phyloP scores from a whole-genome alignment of 2,888 invertebrate genomes.

The Dicycla oo region DNA sequence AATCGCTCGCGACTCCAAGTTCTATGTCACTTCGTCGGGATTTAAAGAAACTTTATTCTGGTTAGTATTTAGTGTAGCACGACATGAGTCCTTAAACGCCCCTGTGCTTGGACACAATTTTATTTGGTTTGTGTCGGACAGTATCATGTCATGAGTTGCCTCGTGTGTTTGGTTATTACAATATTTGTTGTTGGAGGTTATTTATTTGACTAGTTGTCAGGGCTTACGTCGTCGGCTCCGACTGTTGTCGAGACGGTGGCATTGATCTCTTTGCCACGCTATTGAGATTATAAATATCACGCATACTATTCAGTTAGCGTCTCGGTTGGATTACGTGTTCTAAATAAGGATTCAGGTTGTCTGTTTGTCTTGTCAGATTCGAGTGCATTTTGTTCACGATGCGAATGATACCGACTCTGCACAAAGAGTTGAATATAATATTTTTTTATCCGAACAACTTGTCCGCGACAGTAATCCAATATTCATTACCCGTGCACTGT shows the following conservation, averaged over 20 bases:
- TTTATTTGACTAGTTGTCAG: constrained; percentile 85
- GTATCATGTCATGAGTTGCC: constrained; percentile 68
- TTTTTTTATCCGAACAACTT: constrained; percentile 19
- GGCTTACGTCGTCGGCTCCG: constrained; percentile 75
- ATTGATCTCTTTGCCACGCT: constrained; percentile 75
- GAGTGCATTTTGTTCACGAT: constrained; percentile 33
- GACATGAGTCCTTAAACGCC: constrained; percentile 76
- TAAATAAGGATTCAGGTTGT: constrained; percentile 53
- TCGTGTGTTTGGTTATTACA: constrained; percentile 83
- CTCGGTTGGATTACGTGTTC: constrained; percentile 54
- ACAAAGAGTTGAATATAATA: constrained; percentile 49
- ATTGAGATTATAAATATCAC: constrained; percentile 77
- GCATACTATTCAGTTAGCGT: constrained; percentile 67
- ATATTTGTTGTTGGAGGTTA: constrained; percentile 88
- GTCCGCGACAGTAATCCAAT: constrained; percentile 39
- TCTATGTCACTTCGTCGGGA: constrained; percentile 81
- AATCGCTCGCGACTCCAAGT: constrained; percentile 68
- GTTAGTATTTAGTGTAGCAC: constrained; percentile 70
- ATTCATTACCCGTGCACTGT: constrained; percentile 42
- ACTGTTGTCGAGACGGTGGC: constrained; percentile 75
- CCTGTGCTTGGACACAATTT: constrained; percentile 74
- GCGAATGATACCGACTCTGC: constrained; percentile 28
- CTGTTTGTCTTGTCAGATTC: constrained; percentile 59
- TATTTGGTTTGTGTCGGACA: constrained; percentile 68
- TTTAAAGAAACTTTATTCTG: constrained; percentile 80